phyloP scores from a whole-genome alignment of 2,113 vertebrate genomes.

The Dasyprocta punctata region DNA sequence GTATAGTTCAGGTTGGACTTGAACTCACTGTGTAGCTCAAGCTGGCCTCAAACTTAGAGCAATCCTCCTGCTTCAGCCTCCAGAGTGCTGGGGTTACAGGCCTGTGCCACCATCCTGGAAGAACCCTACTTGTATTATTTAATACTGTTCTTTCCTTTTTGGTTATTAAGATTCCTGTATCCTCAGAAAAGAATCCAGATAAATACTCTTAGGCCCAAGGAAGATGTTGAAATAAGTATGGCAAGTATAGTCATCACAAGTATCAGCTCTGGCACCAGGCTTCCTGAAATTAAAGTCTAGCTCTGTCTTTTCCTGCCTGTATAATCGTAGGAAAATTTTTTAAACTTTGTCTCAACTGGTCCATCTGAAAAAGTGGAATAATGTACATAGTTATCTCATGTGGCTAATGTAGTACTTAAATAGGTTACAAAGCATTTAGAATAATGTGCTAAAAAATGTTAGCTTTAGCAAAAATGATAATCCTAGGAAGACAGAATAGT shows the following conservation, averaged over 20 bases:
- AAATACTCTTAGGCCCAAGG: too few species aligned
- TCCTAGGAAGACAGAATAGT: not conserved
- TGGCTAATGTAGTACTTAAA: not conserved
- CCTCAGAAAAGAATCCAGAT: too few species aligned
- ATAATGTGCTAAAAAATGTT: not conserved
- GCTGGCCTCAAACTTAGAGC: not conserved
- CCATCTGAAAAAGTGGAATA: not conserved
- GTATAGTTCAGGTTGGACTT: not conserved
- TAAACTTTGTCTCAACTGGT: not conserved
- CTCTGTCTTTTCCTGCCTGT: not conserved
- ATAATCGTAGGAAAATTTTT: not conserved
- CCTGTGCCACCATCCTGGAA: not conserved
- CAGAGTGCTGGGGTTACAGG: not conserved
- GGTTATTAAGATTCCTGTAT: too few species aligned
- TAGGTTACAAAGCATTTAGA: not conserved
- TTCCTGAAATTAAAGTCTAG: not conserved
- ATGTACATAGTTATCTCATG: not conserved
- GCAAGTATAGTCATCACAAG: not conserved
- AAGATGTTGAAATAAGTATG: not conserved
- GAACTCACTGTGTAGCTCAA: not conserved
- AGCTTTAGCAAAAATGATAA: not conserved
- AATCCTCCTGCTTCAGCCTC: not conserved
- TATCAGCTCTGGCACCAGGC: not conserved
- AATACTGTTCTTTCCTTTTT: too few species aligned
- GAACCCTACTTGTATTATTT: too few species aligned